Evolutionary conservation across 1,140 invertebrate species (phyloP).

Genomic region (Potamilus streckersoni): DNA sequence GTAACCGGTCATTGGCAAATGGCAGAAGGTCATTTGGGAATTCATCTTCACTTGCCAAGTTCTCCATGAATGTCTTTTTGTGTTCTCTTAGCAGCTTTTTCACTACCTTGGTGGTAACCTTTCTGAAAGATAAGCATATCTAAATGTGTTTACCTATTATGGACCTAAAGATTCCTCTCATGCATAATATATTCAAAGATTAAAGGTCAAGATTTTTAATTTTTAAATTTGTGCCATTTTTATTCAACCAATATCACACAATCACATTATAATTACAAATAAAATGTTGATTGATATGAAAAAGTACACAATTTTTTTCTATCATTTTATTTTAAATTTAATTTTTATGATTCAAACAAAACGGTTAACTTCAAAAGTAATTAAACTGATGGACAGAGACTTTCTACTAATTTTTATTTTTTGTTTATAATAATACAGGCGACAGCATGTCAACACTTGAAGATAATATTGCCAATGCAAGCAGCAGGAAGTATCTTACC

Average conservation of each 20-base stretch:
- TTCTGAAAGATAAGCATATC: slow-evolving; percentile 43
- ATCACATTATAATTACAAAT: background rate
- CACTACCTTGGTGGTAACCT: slow-evolving; percentile 56
- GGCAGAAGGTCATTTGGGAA: slow-evolving; percentile 32
- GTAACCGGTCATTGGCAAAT: slow-evolving; percentile 60
- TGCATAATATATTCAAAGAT: background rate
- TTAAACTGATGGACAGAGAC: no score
- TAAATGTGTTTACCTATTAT: background rate
- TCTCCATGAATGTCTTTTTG: slow-evolving; percentile 42
- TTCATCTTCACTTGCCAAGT: slow-evolving; percentile 33
- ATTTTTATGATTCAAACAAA: no score
- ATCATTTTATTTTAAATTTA: no score
- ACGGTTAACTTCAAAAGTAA: no score
- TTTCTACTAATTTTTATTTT: background rate
- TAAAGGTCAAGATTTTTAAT: background rate
- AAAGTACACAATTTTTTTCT: no score
- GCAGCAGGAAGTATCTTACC: background rate
- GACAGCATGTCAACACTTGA: background rate
- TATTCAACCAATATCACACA: background rate
- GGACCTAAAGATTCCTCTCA: no score
- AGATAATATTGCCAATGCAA: no score
- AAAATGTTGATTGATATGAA: background rate
- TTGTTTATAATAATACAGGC: background rate
- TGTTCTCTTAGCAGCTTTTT: slow-evolving; percentile 49
- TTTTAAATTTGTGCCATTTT: background rate